Evolutionary conservation across 1,140 invertebrate genomes (phyloP), one percentile per base, ranked within the genome.

Genomic region (Palaemon carinicauda): DNA sequence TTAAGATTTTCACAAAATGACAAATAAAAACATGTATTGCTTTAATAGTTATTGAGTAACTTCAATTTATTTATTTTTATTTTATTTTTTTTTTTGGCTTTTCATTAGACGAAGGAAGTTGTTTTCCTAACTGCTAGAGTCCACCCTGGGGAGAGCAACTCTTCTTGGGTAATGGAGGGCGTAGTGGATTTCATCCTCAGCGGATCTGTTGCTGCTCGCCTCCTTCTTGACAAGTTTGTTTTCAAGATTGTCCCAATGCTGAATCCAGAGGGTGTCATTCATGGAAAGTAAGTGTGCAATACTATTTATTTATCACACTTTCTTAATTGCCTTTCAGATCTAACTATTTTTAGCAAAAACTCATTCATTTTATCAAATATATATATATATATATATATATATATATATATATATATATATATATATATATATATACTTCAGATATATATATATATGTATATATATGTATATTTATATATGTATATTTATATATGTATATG

Each of bases 161-260:
- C 96, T 15, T 97, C 96, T 0, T 97, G 96, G 96, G 94, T 97
- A 60, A 96, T 97, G 95, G 95, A 96, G 90, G 96, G 96, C 17
- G 94, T 95, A 0, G 91, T 98, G 79, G 92, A 95, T 27, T 94
- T 93, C 87, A 92, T 97, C 4, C 90, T 97, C 14, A 93, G 93
- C 54, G 92, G 93, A 88, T 92, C 93, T 1, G 86, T 91, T 3
- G 92, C 93, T 14, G 94, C 94, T 1, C 91, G 92, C 24, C 92
- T 93, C 69, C 92, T 97, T 0, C 92, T 96, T 21, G 93, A 94
- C 82, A 93, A 94, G 88, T 97, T 94, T 92, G 93, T 97, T 29
- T 96, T 97, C 92, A 97, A 97, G 91, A 94, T 97, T 80, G 94
- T 97, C 51, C 96, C 96, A 3, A 96, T 97, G 95, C 92, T 97